A percentile compares a stretch with the other conserved stretches of the same genome.
These are phyloP conservation scores for Desoria tigrina DNA, from an alignment of 2,888 invertebrate genomes.

Conservation along the genomic window DNA sequence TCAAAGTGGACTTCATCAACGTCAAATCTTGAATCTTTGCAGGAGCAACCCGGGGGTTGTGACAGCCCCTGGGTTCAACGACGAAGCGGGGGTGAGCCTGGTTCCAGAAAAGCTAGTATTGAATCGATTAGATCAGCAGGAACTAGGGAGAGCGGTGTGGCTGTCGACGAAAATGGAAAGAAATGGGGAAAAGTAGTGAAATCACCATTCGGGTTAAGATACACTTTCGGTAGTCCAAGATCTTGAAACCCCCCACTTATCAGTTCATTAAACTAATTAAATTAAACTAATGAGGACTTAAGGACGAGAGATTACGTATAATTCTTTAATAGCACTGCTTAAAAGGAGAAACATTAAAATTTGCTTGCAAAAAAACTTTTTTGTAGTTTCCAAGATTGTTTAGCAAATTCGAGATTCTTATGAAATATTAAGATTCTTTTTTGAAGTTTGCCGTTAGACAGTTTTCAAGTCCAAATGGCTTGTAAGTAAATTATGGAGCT, in stretches of 20 bases:
- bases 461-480: no score
- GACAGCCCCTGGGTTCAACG: constrained; percentile 51
- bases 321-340: no score
- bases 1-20: constrained; percentile 50
- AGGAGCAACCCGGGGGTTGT: constrained; percentile 43
- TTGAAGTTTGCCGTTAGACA: neutral
- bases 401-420: constrained; percentile 12
- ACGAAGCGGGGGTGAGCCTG: constrained; percentile 38
- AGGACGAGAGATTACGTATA: no score
- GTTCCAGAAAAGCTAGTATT: constrained; percentile 14
- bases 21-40: constrained; percentile 46
- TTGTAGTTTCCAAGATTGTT: neutral
- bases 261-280: neutral
- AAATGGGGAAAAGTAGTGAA: constrained; percentile 53
- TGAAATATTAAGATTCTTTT: neutral
- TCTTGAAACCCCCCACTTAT: constrained; percentile 2
- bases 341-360: no score
- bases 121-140: constrained; percentile 12
- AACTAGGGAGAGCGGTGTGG: constrained; percentile 27
- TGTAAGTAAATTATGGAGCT: no score
- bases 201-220: constrained; percentile 53
- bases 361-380: no score
- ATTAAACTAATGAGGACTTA: no score
- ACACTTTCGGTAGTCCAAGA: constrained; percentile 48
- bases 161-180: constrained; percentile 40